Evolutionary conservation across 2,888 invertebrate species (phyloP).

Genomic region (Steinernema hermaphroditum): DNA sequence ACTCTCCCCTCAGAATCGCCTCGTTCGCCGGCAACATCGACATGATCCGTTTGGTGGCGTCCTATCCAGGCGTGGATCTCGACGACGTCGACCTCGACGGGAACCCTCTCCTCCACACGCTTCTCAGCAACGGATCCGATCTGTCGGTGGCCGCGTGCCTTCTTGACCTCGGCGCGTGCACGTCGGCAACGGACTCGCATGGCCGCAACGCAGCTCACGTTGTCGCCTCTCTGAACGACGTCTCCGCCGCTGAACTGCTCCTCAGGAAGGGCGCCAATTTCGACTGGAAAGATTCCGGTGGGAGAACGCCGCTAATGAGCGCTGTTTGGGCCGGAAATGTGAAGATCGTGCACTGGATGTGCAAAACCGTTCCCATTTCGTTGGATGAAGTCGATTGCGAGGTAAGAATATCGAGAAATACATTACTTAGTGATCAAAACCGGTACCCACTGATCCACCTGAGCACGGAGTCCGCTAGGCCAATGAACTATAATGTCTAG

Average conservation of each 20-base stretch:
- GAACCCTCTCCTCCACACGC: slow-evolving; percentile 46
- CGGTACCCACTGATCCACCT: too few species aligned
- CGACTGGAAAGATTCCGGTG: slow-evolving; percentile 43
- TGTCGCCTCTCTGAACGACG: slow-evolving; percentile 67
- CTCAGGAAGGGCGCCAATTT: slow-evolving; percentile 40
- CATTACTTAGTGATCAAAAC: too few species aligned
- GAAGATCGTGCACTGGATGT: slow-evolving; percentile 41
- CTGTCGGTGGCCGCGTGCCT: slow-evolving; percentile 78
- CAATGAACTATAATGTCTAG: too few species aligned
- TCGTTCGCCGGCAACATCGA: slow-evolving; percentile 78
- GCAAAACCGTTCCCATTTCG: slow-evolving; percentile 45
- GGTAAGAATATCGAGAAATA: too few species aligned
- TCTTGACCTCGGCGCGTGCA: slow-evolving; percentile 69
- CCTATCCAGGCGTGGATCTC: slow-evolving; percentile 39
- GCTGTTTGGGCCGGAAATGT: slow-evolving; percentile 48
- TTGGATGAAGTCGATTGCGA: slow-evolving; percentile 49
- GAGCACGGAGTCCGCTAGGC: too few species aligned
- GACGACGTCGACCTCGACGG: slow-evolving; percentile 47
- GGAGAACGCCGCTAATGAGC: slow-evolving; percentile 50
- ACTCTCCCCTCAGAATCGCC: slow-evolving; percentile 74
- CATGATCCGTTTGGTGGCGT: slow-evolving; percentile 27
- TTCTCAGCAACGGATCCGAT: slow-evolving; percentile 42
- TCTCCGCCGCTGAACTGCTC: slow-evolving; percentile 47
- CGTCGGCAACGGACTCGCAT: slow-evolving; percentile 69
- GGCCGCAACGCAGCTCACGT: slow-evolving; percentile 75